These are phyloP conservation scores for Gallinago nigripennis DNA, from an alignment of 2,797 vertebrate genomes.

Conservation along the genomic window DNA sequence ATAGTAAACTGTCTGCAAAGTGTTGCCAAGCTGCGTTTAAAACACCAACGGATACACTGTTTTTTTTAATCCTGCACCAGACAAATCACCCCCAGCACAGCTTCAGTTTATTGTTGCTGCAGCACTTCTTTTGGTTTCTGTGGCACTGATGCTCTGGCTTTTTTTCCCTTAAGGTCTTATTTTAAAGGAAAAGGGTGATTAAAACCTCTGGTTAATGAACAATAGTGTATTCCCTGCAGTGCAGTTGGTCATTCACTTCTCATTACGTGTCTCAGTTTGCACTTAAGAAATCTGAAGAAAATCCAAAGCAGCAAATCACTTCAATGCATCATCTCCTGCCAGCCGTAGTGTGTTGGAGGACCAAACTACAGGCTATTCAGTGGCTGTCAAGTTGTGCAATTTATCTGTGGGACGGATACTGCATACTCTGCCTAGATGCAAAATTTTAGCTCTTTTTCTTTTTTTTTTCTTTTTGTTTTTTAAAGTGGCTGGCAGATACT, in stretches of 20 bases:
- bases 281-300: neutral
- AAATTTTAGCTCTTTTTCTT: neutral
- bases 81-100: neutral
- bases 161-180: neutral
- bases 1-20: conserved; percentile 9
- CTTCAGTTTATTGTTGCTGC: neutral
- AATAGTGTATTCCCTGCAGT: neutral
- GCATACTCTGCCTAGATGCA: neutral
- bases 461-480: neutral
- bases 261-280: neutral
- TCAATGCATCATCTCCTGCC: neutral
- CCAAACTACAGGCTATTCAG: neutral
- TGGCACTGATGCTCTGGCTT: neutral
- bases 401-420: neutral
- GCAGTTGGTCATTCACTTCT: neutral
- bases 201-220: neutral
- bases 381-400: neutral
- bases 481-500: neutral
- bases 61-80: neutral
- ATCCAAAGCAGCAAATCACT: neutral
- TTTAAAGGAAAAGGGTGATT: neutral
- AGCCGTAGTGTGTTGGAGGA: neutral
- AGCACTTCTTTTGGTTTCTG: neutral
- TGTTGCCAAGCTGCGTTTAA: conserved; percentile 12
- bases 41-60: neutral